A percentile compares a stretch with the other conserved stretches of the same genome.
These are phyloP conservation scores for Endotricha flammealis DNA, from an alignment of 2,888 invertebrate genomes.

Conservation along the genomic window DNA sequence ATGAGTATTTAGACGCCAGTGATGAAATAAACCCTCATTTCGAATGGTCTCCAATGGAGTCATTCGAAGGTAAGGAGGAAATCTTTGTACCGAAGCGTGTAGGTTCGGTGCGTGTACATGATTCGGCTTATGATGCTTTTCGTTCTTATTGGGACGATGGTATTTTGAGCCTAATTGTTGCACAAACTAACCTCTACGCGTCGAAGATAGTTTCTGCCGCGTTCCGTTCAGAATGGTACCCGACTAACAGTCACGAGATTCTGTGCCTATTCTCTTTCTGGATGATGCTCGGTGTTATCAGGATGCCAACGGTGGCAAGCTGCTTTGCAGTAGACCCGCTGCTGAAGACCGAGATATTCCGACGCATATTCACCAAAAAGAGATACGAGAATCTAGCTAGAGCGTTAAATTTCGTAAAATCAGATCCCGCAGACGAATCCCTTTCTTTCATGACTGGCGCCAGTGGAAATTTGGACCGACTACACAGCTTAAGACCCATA, in stretches of 20 bases:
- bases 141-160: no score
- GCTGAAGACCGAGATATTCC: no score
- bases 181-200: conserved; percentile 14
- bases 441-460: conserved; percentile 3
- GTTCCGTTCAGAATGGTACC: conserved; percentile 9
- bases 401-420: conserved; percentile 19
- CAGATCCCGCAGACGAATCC: conserved; percentile 7
- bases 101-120: not conserved
- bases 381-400: no score
- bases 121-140: no score
- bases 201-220: not conserved
- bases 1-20: conserved; percentile 4
- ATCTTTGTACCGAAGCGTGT: not conserved
- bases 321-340: conserved; percentile 21
- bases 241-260: no score
- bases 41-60: no score
- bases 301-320: conserved; percentile 15
- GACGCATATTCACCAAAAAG: no score
- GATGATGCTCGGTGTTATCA: conserved; percentile 12
- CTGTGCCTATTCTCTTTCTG: no score
- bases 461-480: conserved; percentile 6
- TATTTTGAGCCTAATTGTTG: conserved; percentile 11
- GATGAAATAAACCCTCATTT: no score
- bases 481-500: conserved; percentile 3
- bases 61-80: no score